phyloP scores from a whole-genome alignment of 2,113 vertebrate genomes.

The Plecturocebus donacophilus region DNA sequence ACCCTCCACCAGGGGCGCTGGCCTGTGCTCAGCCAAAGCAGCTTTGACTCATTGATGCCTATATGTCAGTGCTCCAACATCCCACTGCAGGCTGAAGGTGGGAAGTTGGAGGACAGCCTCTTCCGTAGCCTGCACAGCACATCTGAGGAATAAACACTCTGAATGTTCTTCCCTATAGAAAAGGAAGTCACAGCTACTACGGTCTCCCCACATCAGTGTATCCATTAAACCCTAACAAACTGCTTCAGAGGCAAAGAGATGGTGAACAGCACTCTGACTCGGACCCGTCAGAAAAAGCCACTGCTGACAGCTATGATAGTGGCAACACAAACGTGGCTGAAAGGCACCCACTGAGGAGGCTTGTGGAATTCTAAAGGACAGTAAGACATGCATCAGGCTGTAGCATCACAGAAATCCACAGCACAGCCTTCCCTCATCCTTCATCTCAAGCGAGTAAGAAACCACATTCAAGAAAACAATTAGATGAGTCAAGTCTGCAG shows the following conservation, averaged over 20 bases:
- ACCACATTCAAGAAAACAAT: neutral
- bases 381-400: accelerated
- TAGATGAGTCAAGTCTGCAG: neutral
- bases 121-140: too few species aligned
- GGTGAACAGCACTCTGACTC: too few species aligned
- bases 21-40: neutral
- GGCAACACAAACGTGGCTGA: accelerated
- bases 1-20: neutral
- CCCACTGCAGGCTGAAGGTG: accelerated
- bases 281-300: neutral
- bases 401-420: accelerated
- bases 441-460: neutral
- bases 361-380: neutral
- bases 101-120: too few species aligned
- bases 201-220: accelerated
- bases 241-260: neutral
- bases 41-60: neutral
- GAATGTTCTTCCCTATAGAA: neutral
- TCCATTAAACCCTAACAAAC: neutral
- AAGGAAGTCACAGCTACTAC: neutral
- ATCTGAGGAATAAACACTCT: neutral
- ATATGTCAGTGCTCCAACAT: accelerated
- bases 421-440: neutral
- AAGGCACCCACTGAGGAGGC: accelerated
- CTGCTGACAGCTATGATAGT: accelerated